Base-by-base conservation (phyloP, 1,140 invertebrate species). In the Nomia melanderi region DNA sequence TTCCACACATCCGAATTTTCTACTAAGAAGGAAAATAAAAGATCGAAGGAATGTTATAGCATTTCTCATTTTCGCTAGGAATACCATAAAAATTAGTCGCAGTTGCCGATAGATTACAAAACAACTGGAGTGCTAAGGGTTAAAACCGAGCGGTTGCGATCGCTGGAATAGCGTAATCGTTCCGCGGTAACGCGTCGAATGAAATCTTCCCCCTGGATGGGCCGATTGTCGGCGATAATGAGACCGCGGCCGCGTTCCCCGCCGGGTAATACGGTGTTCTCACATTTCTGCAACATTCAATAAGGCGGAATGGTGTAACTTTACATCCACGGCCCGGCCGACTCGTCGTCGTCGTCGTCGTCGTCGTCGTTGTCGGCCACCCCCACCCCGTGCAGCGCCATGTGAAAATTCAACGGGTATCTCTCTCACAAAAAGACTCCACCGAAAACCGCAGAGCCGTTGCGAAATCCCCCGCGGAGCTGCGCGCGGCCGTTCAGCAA, bases 261-360 rank as follows among this genome's bases (percentile, higher is more conserved):
- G 54, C 31, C 59, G 9, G 23, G 73, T 69, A 69, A 76, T 76
- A 76, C 64, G 54, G 56, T 44, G 47, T 67, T 81, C 62, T 72
- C 65, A 79, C 54, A 60, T 81, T 82, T 72, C 73, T 36, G 79
- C 73, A 77, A 66, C 78, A 65, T 77, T 81, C 63, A 73, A 73
- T 77, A 77, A 77, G 56, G 29, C 66, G 25, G 66, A 70, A 71
- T 78, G 74, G 78, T 82, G 79, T 67, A 79, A 80, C 53, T 74
- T 73, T 77, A 71, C 74, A 71, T 70, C 74, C 44, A 60, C 74
- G 56, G 2, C 17, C 27, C 27, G 29, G n/a, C 23, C 25, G 41
- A 0, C 41, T 11, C 14, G 12, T 11, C 41, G 12, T 20, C 12
- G 41, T 12, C 11, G 14, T 8, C 36, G 36, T 39, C 6, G 36